Evolutionary conservation across 2,797 vertebrate species (phyloP), one percentile per base, ranked within the genome.

Genomic region (Pseudochaenichthys georgianus): DNA sequence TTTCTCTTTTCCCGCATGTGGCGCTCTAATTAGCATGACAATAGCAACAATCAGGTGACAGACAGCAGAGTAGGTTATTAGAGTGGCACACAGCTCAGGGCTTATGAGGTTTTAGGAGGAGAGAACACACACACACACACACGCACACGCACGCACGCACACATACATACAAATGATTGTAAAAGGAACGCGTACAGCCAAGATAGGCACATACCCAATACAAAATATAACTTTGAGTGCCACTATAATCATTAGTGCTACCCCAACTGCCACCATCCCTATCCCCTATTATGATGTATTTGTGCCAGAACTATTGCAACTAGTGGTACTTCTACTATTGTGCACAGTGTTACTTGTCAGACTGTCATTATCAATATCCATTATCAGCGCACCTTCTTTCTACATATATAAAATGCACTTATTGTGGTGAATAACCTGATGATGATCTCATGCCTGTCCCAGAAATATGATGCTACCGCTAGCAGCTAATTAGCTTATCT

Each of bases 11-110:
- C 69, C 78, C 11, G 73, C 82, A 73, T 87, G 86, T 79, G 68
- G 81, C 6, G 31, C 34, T 75, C 57, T 82, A 88, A 93, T 93
- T 91, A 92, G 73, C 90, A 92, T 92, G 83, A 94, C 91, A 94
- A 94, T 90, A 81, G 88, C 78, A 77, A 85, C 92, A 93, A 94
- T 94, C 90, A 91, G 88, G 87, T 87, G 90, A 87, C 81, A 93
- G 91, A 83, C 88, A 91, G 90, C 83, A 41, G 82, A 90, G 87
- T 47, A 80, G 84, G 83, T 88, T 91, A 89, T 92, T 90, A 91
- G 82, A 86, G 87, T 84, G 82, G 68, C 76, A 76, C 84, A 57
- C 66, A 65, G 78, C 80, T 83, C 81, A 70, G 69, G 80, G 77
- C 85, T 88, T 82, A 84, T 64, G 77, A 64, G 84, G 77, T 75